A percentile compares a stretch with the other conserved stretches of the same genome.
Evolutionary conservation across 1,140 invertebrate species (phyloP).

Genomic region (Cataglyphis hispanica): DNA sequence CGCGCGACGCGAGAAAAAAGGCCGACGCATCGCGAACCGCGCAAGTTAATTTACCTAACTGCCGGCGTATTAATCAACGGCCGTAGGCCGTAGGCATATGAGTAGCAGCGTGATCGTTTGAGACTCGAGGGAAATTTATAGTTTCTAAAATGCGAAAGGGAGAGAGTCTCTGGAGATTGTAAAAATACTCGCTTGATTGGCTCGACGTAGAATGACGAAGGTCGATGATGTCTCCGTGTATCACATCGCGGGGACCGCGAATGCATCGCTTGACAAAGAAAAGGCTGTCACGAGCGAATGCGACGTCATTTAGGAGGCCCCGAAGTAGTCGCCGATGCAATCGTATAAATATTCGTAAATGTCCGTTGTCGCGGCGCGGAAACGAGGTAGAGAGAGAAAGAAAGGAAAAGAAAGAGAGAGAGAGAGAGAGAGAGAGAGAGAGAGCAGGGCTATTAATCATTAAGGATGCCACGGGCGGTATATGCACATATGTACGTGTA

Average conservation of each 20-base stretch:
- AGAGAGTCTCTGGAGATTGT: slow-evolving; percentile 46
- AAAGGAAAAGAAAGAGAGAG: slow-evolving; percentile 26
- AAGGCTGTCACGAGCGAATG: slow-evolving; percentile 65
- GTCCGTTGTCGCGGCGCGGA: slow-evolving; percentile 72
- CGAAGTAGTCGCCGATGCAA: slow-evolving; percentile 73
- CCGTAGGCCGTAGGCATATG: slow-evolving; percentile 43
- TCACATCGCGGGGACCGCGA: slow-evolving; percentile 7
- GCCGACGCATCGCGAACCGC: slow-evolving; percentile 53
- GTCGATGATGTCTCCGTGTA: background rate
- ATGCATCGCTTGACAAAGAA: slow-evolving; percentile 37
- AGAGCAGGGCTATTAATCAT: slow-evolving; percentile 83
- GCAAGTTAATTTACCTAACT: slow-evolving; percentile 68
- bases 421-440: slow-evolving; percentile 23
- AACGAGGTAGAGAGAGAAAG: slow-evolving; percentile 11
- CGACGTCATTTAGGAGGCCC: slow-evolving; percentile 75
- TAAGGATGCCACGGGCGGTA: slow-evolving; percentile 78
- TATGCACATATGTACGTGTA: background rate
- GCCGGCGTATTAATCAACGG: slow-evolving; percentile 64
- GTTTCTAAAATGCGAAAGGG: slow-evolving; percentile 56
- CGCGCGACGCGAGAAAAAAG: slow-evolving; percentile 53
- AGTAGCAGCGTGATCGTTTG: slow-evolving; percentile 65
- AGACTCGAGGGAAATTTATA: slow-evolving; percentile 65
- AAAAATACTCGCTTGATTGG: slow-evolving; percentile 65
- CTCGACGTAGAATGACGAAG: slow-evolving; percentile 19
- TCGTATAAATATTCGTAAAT: slow-evolving; percentile 84